A percentile compares a stretch with the other conserved stretches of the same genome.
Conservation (phyloP, 2,888 invertebrate genomes). For the Syritta pipiens region DNA sequence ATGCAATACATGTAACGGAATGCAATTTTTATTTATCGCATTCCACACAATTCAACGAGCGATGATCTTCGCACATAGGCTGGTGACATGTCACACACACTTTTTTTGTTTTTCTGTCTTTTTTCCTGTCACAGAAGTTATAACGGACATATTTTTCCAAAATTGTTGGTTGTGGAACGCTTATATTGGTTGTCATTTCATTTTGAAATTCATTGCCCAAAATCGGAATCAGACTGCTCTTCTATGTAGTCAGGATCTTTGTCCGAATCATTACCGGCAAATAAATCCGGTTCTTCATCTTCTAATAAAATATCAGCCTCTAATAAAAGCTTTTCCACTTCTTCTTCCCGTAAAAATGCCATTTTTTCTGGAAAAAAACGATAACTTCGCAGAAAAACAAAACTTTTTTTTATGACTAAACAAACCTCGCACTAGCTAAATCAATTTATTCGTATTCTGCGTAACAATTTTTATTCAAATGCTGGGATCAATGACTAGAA, state of each 20-base stretch:
- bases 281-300: slow-evolving; percentile 22
- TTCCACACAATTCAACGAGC: slow-evolving; percentile 3
- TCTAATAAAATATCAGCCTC: slow-evolving; percentile 9
- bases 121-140: slow-evolving; percentile 3
- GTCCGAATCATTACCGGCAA: slow-evolving; percentile 32
- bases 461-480: too few species aligned
- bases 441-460: slow-evolving; percentile 1
- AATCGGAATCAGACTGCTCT: too few species aligned
- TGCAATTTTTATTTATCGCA: slow-evolving; percentile 8
- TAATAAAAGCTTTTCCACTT: slow-evolving; percentile 17
- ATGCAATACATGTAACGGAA: background rate
- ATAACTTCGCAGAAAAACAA: background rate
- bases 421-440: background rate
- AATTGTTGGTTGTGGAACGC: background rate
- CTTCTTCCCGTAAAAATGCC: slow-evolving; percentile 4
- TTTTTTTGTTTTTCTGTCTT: slow-evolving; percentile 18
- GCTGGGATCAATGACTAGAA: too few species aligned
- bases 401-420: background rate
- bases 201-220: background rate
- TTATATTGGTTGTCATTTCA: background rate
- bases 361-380: slow-evolving; percentile 11
- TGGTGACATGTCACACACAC: slow-evolving; percentile 6
- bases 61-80: background rate
- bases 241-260: too few species aligned
- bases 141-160: background rate